Evolutionary conservation across 2,113 vertebrate species (phyloP).

Genomic region (Mesembrinibis cayennensis): DNA sequence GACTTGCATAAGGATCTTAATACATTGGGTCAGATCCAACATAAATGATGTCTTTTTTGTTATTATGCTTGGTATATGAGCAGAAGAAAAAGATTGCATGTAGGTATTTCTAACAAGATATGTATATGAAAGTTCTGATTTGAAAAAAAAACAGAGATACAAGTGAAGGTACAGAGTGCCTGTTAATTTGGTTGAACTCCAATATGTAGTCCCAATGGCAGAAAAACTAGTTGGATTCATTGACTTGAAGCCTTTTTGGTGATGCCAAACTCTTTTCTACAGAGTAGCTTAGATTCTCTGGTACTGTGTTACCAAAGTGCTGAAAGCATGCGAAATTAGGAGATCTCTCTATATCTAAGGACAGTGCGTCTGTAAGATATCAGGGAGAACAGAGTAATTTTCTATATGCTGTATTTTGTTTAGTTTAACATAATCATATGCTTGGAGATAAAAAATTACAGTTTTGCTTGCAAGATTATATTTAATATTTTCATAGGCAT

Average conservation of each 20-base stretch:
- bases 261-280: not conserved
- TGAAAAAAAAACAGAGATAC: not conserved
- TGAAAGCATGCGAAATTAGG: not conserved
- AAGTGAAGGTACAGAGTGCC: not conserved
- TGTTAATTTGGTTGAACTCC: not conserved
- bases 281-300: not conserved
- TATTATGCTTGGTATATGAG: not conserved
- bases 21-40: not conserved
- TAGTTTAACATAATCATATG: not conserved
- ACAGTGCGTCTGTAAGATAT: not conserved
- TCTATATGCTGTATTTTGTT: not conserved
- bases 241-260: not conserved
- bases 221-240: not conserved
- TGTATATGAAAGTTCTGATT: not conserved
- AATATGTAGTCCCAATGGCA: not conserved
- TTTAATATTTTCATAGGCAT: slow-evolving; percentile 19
- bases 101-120: not conserved
- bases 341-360: not conserved
- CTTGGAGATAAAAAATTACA: not conserved
- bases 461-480: not conserved
- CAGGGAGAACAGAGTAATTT: not conserved
- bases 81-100: not conserved
- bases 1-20: not conserved
- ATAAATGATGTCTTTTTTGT: not conserved
- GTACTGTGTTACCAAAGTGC: not conserved